Evolutionary conservation across 2,797 vertebrate species (phyloP), one percentile per base, ranked within the genome.

Genomic region (Lagocephalus sceleratus): DNA sequence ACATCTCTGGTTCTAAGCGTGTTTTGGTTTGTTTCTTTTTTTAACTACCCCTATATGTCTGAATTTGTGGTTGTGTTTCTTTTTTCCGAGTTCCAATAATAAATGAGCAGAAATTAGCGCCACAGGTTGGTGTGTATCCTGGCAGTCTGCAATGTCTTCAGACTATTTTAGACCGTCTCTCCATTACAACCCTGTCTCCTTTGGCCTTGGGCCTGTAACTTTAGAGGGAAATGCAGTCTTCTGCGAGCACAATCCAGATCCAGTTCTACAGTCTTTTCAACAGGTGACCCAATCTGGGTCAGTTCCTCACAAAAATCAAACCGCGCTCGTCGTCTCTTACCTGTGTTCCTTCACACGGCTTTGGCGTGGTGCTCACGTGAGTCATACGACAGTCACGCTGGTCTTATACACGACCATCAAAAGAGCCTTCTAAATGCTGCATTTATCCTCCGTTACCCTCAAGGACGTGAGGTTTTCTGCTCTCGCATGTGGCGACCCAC

Each of bases 111-210:
- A 10, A 35, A 35, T 14, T 12, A 35, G 12, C 12, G 1, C 32
- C 8, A 29, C 26, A 14, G 10, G 32, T 35, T 35, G 38, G 51
- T 52, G 49, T 22, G 45, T 56, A 40, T 58, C 44, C 26, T 50
- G 22, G 29, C n/a, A 47, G 40, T 32, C 42, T 51, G 21, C 35
- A 19, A 43, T 53, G 43, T 41, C 29, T 47, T 71, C 29, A 2
- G 16, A 45, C 60, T 54, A 64, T 78, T 74, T 68, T 75, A 38
- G 57, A 49, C 56, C 22, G 10, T 21, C 26, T 26, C 22, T 47
- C 29, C 21, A 25, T 15, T 42, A 5, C 41, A 51, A 46, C 16
- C 23, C 20, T 38, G 23, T 47, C 57, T 54, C 21, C 50, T 43
- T 14, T 10, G 16, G 20, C 49, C 47, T 50, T 46, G 45, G 32